These are phyloP conservation scores for Actinia equina DNA, from an alignment of 64 coral and sea anemone genomes.

Conservation along the genomic window DNA sequence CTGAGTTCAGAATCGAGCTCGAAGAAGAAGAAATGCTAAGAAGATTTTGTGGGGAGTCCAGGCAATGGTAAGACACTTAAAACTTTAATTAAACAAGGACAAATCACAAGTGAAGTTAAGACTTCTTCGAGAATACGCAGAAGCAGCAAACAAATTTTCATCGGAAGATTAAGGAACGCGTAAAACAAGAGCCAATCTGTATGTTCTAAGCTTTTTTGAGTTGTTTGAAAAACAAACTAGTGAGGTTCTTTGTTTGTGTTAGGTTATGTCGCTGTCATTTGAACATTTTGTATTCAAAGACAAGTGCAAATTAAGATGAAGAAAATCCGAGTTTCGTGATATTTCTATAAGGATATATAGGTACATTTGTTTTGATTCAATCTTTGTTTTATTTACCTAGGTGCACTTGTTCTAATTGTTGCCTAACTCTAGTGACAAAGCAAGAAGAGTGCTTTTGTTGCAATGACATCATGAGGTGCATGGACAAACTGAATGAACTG, in stretches of 20 bases:
- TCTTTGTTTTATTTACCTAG: neutral
- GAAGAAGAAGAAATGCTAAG: neutral
- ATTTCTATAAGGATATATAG: neutral
- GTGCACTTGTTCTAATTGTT: neutral
- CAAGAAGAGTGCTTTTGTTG: conserved; percentile 23
- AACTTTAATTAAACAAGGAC: neutral
- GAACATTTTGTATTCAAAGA: too few relatives aligned
- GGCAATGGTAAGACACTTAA: neutral
- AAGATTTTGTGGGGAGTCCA: neutral
- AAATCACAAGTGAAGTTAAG: too few relatives aligned
- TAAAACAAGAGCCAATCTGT: too few relatives aligned
- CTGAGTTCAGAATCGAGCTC: neutral
- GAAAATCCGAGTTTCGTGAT: too few relatives aligned
- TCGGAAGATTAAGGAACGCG: too few relatives aligned
- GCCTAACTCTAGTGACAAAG: neutral
- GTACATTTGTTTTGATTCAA: neutral
- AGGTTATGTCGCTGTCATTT: too few relatives aligned
- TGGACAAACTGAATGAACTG: neutral
- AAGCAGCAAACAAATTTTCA: too few relatives aligned
- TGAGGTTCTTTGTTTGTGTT: too few relatives aligned
- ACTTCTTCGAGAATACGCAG: too few relatives aligned
- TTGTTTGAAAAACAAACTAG: too few relatives aligned
- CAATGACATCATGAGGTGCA: neutral
- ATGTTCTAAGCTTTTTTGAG: too few relatives aligned
- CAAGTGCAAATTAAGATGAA: too few relatives aligned